phyloP scores from a whole-genome alignment of 2,888 invertebrate species.

The Hypsopygia costalis region DNA sequence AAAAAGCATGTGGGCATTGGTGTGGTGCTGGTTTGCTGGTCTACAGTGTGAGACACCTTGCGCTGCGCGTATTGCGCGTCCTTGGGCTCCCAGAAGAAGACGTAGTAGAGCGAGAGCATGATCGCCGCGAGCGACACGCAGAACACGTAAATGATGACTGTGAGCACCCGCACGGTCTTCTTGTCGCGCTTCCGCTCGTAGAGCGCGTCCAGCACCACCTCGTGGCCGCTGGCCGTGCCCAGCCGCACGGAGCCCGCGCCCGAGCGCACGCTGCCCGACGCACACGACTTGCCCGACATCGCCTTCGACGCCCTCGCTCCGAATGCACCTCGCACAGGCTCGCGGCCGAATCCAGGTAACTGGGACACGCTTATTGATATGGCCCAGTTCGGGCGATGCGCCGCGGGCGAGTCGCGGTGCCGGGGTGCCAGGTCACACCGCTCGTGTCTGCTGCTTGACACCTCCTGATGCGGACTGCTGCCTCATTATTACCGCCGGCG shows the following conservation, averaged over 20 bases:
- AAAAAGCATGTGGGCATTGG: constrained; percentile 79
- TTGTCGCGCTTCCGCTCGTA: constrained; percentile 92
- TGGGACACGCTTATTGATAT: constrained; percentile 75
- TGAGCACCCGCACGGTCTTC: constrained; percentile 93
- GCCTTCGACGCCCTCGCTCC: constrained; percentile 28
- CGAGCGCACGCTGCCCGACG: constrained; percentile 78
- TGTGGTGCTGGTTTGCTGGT: constrained; percentile 74
- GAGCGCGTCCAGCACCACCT: constrained; percentile 85
- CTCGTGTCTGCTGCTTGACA: constrained; percentile 71
- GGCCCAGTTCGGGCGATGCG: constrained; percentile 68
- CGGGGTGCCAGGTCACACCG: constrained; percentile 70
- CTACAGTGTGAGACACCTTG: constrained; percentile 75
- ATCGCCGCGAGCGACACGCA: constrained; percentile 97
- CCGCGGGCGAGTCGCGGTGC: constrained; percentile 45
- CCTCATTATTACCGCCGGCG: constrained; percentile 64
- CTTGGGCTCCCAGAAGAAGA: constrained; percentile 95
- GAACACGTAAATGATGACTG: constrained; percentile 95
- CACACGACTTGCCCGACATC: constrained; percentile 81
- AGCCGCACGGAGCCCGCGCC: constrained; percentile 66
- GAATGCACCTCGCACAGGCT: constrained; percentile 43
- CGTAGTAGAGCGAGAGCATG: constrained; percentile 95
- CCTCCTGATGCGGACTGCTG: constrained; percentile 72
- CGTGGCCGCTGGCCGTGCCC: constrained; percentile 65
- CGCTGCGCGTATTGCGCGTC: constrained; percentile 74
- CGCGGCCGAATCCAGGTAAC: constrained; percentile 53